phyloP scores from a whole-genome alignment of 2,888 invertebrate species.

The Pasiphila rectangulata region DNA sequence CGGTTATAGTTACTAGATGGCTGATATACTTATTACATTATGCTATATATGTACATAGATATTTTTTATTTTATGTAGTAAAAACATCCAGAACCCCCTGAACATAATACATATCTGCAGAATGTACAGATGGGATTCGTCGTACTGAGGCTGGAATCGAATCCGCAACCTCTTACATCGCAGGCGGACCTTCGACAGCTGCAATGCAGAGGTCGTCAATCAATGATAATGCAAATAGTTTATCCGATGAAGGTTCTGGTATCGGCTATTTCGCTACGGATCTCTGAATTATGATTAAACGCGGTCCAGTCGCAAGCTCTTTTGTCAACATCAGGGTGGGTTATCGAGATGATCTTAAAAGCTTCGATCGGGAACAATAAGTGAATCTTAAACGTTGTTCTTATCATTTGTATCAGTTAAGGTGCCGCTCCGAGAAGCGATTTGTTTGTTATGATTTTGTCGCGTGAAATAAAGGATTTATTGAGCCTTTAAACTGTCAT shows the following conservation, averaged over 20 bases:
- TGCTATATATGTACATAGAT: too few species aligned
- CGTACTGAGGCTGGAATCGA: too few species aligned
- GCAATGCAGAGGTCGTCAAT: too few species aligned
- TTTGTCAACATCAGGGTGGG: conserved; percentile 71
- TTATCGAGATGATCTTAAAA: conserved; percentile 74
- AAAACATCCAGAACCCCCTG: too few species aligned
- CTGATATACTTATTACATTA: too few species aligned
- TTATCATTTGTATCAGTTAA: conserved; percentile 62
- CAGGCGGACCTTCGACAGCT: too few species aligned
- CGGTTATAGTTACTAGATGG: too few species aligned
- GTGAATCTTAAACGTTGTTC: conserved; percentile 73
- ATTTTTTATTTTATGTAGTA: too few species aligned
- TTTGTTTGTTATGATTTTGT: conserved; percentile 9
- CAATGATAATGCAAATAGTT: neutral
- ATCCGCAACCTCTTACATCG: too few species aligned
- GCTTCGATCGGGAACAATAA: conserved; percentile 70
- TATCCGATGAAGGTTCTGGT: neutral
- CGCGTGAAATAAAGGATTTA: conserved; percentile 3
- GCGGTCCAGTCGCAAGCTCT: conserved; percentile 55
- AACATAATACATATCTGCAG: too few species aligned
- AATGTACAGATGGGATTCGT: too few species aligned
- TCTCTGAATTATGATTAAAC: conserved; percentile 63
- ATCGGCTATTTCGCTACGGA: conserved; percentile 32
- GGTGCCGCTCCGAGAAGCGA: conserved; percentile 22
- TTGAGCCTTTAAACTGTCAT: neutral